phyloP scores from a whole-genome alignment of 1,140 invertebrate species.

The Polypedilum pembai region DNA sequence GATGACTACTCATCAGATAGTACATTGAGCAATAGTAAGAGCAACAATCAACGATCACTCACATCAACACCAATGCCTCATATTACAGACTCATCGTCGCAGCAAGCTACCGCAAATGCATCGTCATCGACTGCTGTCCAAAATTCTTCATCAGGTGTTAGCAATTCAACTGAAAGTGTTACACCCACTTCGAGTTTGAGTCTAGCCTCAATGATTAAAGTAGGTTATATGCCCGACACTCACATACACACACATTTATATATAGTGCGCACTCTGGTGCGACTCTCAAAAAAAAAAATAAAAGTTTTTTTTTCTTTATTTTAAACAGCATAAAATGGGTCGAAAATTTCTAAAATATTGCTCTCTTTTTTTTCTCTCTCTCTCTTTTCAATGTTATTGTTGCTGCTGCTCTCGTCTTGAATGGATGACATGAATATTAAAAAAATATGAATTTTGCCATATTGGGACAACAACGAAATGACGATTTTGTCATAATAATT shows the following conservation, averaged over 20 bases:
- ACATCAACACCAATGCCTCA: slow-evolving; percentile 23
- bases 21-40: slow-evolving; percentile 21
- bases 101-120: slow-evolving; percentile 1
- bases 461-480: not conserved
- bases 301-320: not conserved
- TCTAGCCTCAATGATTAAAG: slow-evolving; percentile 43
- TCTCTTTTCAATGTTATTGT: not conserved
- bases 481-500: slow-evolving; percentile 4
- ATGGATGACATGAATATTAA: not conserved
- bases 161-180: slow-evolving; percentile 37
- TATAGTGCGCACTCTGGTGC: not conserved
- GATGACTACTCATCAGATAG: slow-evolving; percentile 33
- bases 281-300: not conserved
- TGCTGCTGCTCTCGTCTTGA: not conserved
- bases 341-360: slow-evolving; percentile 24
- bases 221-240: slow-evolving; percentile 30
- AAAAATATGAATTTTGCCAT: not conserved
- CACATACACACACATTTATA: not conserved
- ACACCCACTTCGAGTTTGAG: slow-evolving; percentile 39
- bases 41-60: slow-evolving; percentile 12
- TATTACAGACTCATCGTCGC: not conserved
- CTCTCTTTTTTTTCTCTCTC: not conserved
- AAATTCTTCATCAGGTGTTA: slow-evolving; percentile 30
- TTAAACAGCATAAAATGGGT: not conserved
- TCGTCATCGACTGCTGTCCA: slow-evolving; percentile 32